These are phyloP conservation scores for Amorpha juglandis DNA, from an alignment of 2,888 invertebrate genomes.

Conservation along the genomic window DNA sequence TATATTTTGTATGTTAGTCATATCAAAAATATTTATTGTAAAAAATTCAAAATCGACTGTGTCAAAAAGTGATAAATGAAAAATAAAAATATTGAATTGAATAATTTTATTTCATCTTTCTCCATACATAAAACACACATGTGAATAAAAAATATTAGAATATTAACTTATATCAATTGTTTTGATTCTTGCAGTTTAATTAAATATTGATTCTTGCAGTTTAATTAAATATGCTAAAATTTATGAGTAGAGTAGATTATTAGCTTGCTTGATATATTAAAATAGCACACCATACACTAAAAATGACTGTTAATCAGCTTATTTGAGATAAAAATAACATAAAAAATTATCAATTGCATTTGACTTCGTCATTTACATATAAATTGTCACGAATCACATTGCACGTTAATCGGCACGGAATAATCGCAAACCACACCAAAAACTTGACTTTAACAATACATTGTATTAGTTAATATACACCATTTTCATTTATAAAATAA, in stretches of 20 bases:
- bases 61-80: constrained; percentile 76
- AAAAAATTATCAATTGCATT: not conserved
- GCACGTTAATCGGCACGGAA: not conserved
- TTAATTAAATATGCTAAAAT: not conserved
- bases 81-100: constrained; percentile 65
- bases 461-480: not conserved
- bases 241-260: not conserved
- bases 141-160: not conserved
- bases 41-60: constrained; percentile 65
- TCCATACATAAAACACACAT: not conserved
- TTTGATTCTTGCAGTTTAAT: not conserved
- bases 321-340: no score
- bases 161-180: not conserved
- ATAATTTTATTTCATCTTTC: constrained; percentile 20
- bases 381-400: constrained; percentile 10
- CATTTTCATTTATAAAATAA: not conserved
- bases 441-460: not conserved
- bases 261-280: not conserved
- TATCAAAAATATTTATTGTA: constrained; percentile 79
- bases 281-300: not conserved
- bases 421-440: not conserved
- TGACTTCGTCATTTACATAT: constrained; percentile 4
- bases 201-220: not conserved
- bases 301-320: not conserved
- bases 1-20: constrained; percentile 75